Evolutionary conservation across 2,113 vertebrate genomes (phyloP).

Genomic region (Bos javanicus): DNA sequence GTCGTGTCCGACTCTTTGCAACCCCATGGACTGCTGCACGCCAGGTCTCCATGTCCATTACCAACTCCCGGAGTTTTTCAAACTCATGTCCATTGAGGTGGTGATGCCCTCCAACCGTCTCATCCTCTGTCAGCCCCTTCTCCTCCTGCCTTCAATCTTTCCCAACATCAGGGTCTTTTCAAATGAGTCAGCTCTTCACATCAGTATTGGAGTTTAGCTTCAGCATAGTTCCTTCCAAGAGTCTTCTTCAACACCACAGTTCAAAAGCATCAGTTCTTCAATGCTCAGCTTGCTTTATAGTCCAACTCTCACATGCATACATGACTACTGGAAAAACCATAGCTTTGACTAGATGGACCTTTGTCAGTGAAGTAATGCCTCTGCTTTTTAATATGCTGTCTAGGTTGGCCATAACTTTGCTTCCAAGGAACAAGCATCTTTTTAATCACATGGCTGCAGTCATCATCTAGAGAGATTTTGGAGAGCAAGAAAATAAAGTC

Average conservation of each 20-base stretch:
- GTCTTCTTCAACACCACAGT: neutral
- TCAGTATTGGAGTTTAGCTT: neutral
- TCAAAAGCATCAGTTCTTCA: neutral
- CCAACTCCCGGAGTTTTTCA: neutral
- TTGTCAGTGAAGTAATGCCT: neutral
- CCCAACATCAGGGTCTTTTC: neutral
- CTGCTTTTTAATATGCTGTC: neutral
- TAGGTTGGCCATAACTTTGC: neutral
- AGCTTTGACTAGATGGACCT: neutral
- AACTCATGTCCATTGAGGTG: neutral
- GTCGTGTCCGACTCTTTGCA: accelerated
- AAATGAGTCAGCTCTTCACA: neutral
- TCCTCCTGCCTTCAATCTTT: neutral
- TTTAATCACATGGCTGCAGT: neutral
- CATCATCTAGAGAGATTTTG: neutral
- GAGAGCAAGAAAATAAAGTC: neutral
- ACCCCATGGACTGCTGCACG: neutral
- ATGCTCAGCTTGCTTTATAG: neutral
- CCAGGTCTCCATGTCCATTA: neutral
- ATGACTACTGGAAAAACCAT: neutral
- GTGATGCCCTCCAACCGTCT: neutral
- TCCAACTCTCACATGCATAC: neutral
- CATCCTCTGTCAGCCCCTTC: neutral
- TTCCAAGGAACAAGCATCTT: neutral
- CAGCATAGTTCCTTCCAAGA: neutral